Conservation (phyloP, 1,140 invertebrate species). For the Episyrphus balteatus region DNA sequence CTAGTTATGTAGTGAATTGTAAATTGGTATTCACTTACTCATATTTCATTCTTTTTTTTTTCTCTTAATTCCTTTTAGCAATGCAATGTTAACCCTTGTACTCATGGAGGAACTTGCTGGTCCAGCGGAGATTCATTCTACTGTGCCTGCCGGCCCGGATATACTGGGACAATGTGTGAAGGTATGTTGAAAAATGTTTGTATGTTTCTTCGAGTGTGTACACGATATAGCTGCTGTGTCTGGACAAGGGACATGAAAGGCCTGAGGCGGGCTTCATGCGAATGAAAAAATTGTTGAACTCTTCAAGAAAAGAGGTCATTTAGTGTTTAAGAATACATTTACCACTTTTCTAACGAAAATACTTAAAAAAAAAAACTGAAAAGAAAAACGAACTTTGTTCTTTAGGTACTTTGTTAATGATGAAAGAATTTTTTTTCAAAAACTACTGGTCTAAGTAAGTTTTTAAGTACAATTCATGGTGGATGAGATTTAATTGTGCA, state of each 20-base stretch:
- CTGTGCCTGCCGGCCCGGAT: constrained; percentile 60
- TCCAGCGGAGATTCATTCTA: constrained; percentile 62
- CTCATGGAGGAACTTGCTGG: constrained; percentile 65
- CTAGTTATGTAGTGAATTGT: too few species aligned
- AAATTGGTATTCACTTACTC: background rate
- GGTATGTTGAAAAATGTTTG: constrained; percentile 36
- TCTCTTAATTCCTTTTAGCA: constrained; percentile 38
- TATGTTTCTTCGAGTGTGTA: too few species aligned
- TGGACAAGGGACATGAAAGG: too few species aligned
- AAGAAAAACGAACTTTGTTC: background rate
- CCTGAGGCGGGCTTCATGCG: background rate
- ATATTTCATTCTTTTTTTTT: too few species aligned
- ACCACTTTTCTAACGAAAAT: background rate
- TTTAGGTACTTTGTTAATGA: too few species aligned
- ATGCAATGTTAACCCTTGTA: constrained; percentile 64
- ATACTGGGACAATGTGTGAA: constrained; percentile 66
- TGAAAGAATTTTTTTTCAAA: too few species aligned
- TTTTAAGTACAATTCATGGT: too few species aligned
- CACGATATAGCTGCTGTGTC: too few species aligned
- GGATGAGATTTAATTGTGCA: too few species aligned
- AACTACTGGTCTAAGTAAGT: too few species aligned
- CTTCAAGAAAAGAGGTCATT: too few species aligned
- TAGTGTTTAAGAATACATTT: background rate
- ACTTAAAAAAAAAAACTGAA: background rate
- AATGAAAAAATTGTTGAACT: too few species aligned